Evolutionary conservation across 64 coral and sea anemone genomes (phyloP), one percentile per base, ranked within the genome.

Genomic region (Hydrozoanthus tunicans): DNA sequence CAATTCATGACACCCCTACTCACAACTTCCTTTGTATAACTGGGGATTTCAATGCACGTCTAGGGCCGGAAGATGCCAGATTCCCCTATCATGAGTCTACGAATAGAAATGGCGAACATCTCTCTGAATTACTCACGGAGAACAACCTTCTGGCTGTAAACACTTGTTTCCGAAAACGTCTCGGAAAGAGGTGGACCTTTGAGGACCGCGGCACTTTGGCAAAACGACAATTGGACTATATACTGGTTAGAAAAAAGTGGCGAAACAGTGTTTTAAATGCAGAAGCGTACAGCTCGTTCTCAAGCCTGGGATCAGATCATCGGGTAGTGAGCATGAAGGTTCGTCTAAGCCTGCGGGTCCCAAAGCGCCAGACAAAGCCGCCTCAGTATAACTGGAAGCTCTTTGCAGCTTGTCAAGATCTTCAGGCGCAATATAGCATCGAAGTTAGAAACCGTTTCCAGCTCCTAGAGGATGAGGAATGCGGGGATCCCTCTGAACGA

Each of bases 181-280:
- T 9, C 24, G 80, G 80, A 27, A 83, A 83, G 17, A 6, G 14
- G 3, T 83, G 80, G 80, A 83, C 80, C 4, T 59, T 59, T 17
- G 17, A 83, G 23, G 55, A 83, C 55, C 14, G 51, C 24, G 82
- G n/a, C 62, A 67, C 82, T 15, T 23, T 5, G 7, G 64, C 32
- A 20, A 64, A 66, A 70, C 58, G 82, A 43, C 82, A 69, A 51
- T 43, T 86, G 13, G 82, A 86, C 64, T 86, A 67, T 32, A 86
- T 86, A 17, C 80, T 83, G 3, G 15, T 58, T 6, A 56, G 80
- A 11, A 15, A 3, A 52, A 69, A 86, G 64, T 86, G 64, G 82
- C 62, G 82, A 2, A 86, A 86, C n/a, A 86, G 82, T 66, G 64
- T 86, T 25, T 27, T 86, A 3, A 86, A 86, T 24, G 58, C 58